Evolutionary conservation across 2,888 invertebrate species (phyloP).

Genomic region (Vandiemenella viatica): DNA sequence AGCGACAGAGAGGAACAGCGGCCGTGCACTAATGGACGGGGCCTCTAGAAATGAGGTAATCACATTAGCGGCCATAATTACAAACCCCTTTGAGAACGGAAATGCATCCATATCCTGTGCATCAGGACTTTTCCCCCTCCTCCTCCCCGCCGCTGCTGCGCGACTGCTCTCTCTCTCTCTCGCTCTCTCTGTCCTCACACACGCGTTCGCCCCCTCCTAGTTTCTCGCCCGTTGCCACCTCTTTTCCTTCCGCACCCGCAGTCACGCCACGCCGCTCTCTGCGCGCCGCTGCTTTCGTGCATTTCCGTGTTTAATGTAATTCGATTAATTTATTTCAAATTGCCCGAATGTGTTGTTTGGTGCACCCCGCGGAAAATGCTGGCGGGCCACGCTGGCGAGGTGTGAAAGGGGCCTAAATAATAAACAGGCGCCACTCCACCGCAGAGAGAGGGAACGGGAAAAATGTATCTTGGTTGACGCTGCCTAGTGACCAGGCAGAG

Average conservation of each 20-base stretch:
- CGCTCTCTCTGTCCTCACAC: slow-evolving; percentile 8
- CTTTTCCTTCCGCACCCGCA: slow-evolving; percentile 13
- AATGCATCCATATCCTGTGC: slow-evolving; percentile 55
- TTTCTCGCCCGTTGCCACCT: slow-evolving; percentile 8
- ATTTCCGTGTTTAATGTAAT: slow-evolving; percentile 16
- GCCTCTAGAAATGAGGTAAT: slow-evolving; percentile 37
- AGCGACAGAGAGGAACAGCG: background rate
- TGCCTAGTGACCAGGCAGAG: too few relatives aligned
- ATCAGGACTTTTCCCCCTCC: slow-evolving; percentile 22
- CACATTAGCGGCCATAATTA: slow-evolving; percentile 50
- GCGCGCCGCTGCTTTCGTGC: slow-evolving; percentile 12
- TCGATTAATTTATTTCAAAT: slow-evolving; percentile 18
- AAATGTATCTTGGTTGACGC: too few relatives aligned
- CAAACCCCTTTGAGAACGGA: slow-evolving; percentile 45
- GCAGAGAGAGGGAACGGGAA: too few relatives aligned
- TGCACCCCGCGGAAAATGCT: slow-evolving; percentile 1
- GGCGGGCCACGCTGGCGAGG: background rate
- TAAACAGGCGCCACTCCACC: too few relatives aligned
- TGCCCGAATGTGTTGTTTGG: slow-evolving; percentile 15
- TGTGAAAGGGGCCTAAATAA: background rate
- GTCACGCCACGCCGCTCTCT: slow-evolving; percentile 11
- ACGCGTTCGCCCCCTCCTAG: background rate
- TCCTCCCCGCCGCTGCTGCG: slow-evolving; percentile 13
- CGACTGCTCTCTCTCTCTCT: background rate
- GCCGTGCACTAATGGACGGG: slow-evolving; percentile 14